Evolutionary conservation across 1,140 invertebrate genomes (phyloP), one percentile per base, ranked within the genome.

Genomic region (Colletes latitarsis): DNA sequence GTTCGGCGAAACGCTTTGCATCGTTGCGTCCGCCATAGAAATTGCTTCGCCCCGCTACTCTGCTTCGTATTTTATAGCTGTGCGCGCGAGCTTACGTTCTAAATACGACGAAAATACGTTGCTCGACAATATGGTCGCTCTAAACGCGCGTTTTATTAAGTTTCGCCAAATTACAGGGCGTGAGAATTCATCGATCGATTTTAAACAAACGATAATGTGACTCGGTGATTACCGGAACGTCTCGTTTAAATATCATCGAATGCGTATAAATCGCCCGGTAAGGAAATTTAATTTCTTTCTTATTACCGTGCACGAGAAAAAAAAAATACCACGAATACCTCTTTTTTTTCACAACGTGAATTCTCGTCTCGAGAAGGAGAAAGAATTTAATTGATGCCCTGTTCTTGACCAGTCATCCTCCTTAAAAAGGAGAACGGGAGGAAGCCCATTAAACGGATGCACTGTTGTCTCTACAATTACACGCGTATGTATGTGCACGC

Each of bases 361-460:
- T 64, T 46, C 68, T 21, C 63, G 46, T 19, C 8, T 30, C 55
- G 57, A 6, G 30, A 30, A 30, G 55, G 76, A 70, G 67, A 57
- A 78, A 43, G 64, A 71, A 62, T 78, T 82, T 82, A 70, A 82
- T 80, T 69, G 76, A 39, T 79, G 53, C 63, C 63, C 53, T 66
- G 78, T 75, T 80, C 78, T 62, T 80, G 68, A 6, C 81, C 81
- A 78, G 81, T 77, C 74, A 79, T 71, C 66, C 55, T 58, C 63
- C 19, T 66, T 71, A 53, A 82, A 77, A 71, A 80, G 58, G 75
- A 72, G 55, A 72, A 67, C 58, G 53, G 62, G 12, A 43, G 39
- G n/a, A 53, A 53, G 68, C 10, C 68, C 81, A 82, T 82, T 82
- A 82, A 69, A 77, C 76, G 81, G 69, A 77, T 64, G 73, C 74